A percentile compares a stretch with the other conserved stretches of the same genome.
phyloP scores from a whole-genome alignment of 1,140 invertebrate species.

The Cotesia typhae region DNA sequence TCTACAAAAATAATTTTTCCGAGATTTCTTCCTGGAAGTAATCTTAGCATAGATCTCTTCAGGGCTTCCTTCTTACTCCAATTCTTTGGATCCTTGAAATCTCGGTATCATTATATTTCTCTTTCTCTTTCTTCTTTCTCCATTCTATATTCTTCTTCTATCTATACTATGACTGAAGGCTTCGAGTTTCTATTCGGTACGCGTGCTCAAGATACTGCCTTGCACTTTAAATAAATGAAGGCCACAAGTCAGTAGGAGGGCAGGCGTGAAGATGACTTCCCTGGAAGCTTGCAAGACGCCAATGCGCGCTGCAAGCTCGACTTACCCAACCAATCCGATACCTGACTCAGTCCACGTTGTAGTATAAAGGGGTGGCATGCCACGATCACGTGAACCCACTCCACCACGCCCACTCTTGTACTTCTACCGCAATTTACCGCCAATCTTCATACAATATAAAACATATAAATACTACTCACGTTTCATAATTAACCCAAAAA shows the following conservation, averaged over 20 bases:
- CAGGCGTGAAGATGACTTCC: conserved; percentile 27
- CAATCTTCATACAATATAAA: neutral
- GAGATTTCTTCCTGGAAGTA: no score
- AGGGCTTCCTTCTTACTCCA: no score
- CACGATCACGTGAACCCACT: conserved; percentile 32
- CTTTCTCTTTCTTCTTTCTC: neutral
- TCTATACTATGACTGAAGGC: neutral
- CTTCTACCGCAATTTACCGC: conserved; percentile 19
- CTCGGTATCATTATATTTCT: no score
- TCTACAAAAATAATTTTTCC: no score
- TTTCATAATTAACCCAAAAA: conserved; percentile 5
- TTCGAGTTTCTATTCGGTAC: conserved; percentile 20
- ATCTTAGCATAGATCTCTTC: no score
- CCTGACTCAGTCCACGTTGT: conserved; percentile 23
- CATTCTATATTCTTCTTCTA: neutral
- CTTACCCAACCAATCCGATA: conserved; percentile 22
- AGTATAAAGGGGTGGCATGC: conserved; percentile 32
- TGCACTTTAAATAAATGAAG: conserved; percentile 30
- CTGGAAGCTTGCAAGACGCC: conserved; percentile 26
- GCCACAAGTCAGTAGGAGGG: conserved; percentile 20
- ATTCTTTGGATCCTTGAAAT: no score
- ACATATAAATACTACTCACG: neutral
- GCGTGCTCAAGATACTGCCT: conserved; percentile 13
- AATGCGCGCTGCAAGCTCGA: conserved; percentile 34
- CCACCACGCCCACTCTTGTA: conserved; percentile 33